phyloP scores from a whole-genome alignment of 2,888 invertebrate species.

The Amphipyra berbera region DNA sequence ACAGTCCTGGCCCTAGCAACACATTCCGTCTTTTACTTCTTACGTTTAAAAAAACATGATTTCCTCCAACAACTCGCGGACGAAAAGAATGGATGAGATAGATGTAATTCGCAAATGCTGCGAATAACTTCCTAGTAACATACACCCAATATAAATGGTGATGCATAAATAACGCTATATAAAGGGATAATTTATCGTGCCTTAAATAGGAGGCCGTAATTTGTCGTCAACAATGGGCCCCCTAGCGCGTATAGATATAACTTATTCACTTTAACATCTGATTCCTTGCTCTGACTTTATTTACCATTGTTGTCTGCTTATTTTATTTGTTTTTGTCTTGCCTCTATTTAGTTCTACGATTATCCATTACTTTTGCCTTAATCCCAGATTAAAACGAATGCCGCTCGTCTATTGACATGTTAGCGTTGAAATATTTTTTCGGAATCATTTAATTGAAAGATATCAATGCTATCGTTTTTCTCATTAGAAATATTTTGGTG shows the following conservation, averaged over 20 bases:
- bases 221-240: slow-evolving; percentile 78
- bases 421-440: too few relatives aligned
- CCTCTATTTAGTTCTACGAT: background rate
- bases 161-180: slow-evolving; percentile 62
- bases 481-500: too few relatives aligned
- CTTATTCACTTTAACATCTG: slow-evolving; percentile 80
- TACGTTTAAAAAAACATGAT: slow-evolving; percentile 64
- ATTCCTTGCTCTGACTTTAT: slow-evolving; percentile 76
- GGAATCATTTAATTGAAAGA: too few relatives aligned
- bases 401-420: too few relatives aligned
- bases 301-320: slow-evolving; percentile 63
- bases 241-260: slow-evolving; percentile 72
- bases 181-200: slow-evolving; percentile 76
- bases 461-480: too few relatives aligned
- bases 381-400: too few relatives aligned
- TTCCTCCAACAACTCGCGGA: slow-evolving; percentile 51
- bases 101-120: slow-evolving; percentile 33
- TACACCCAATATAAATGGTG: slow-evolving; percentile 51
- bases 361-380: too few relatives aligned
- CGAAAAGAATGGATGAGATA: slow-evolving; percentile 25
- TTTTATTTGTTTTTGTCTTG: slow-evolving; percentile 35
- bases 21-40: slow-evolving; percentile 65
- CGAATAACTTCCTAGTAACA: slow-evolving; percentile 42
- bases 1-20: slow-evolving; percentile 68
- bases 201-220: slow-evolving; percentile 80